Evolutionary conservation across 2,888 invertebrate species (phyloP).

Genomic region (Philonicus albiceps): DNA sequence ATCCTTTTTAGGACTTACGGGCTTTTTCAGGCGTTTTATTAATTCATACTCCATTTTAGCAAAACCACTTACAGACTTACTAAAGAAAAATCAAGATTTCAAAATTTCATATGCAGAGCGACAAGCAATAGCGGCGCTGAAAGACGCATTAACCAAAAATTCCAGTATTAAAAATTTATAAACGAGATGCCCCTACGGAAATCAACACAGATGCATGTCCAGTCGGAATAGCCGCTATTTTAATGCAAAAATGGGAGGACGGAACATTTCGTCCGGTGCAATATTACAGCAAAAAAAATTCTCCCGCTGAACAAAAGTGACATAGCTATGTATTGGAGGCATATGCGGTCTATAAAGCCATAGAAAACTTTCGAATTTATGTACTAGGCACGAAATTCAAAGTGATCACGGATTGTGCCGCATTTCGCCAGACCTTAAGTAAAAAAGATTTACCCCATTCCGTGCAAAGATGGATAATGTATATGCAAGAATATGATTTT

Average conservation of each 20-base stretch:
- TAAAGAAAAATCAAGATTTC: constrained; percentile 44
- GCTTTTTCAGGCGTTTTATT: constrained; percentile 51
- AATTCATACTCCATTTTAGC: constrained; percentile 49
- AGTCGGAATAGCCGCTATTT: constrained; percentile 51
- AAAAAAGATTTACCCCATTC: not conserved
- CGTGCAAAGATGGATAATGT: not conserved
- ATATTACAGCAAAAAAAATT: not conserved
- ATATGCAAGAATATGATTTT: not conserved
- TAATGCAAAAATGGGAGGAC: constrained; percentile 46
- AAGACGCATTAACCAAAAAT: constrained; percentile 13
- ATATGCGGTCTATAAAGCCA: no score
- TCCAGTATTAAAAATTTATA: constrained; percentile 52
- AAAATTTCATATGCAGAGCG: not conserved
- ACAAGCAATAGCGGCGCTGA: constrained; percentile 20
- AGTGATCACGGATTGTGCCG: not conserved
- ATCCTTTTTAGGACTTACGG: constrained; percentile 52
- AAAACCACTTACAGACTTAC: constrained; percentile 50
- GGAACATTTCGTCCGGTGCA: not conserved
- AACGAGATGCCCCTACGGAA: constrained; percentile 50
- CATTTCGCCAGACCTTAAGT: not conserved
- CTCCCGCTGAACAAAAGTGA: no score
- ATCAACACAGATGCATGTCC: constrained; percentile 53
- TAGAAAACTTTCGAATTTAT: not conserved
- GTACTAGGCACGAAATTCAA: not conserved
- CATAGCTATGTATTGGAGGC: no score